Evolutionary conservation across 2,113 vertebrate genomes (phyloP).

Genomic region (Rhinogobius similis): DNA sequence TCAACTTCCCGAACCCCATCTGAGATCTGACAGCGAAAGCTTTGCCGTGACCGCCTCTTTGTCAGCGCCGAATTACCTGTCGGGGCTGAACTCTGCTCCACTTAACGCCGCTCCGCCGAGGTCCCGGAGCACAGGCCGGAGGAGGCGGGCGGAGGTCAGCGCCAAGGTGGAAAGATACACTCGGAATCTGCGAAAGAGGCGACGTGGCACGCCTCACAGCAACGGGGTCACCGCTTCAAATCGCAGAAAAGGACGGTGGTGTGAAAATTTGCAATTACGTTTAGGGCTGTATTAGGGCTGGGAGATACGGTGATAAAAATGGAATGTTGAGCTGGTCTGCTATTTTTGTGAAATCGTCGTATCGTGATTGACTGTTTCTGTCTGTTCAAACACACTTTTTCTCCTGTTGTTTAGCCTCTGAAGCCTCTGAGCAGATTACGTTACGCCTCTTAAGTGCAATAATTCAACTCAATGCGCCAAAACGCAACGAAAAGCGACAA

Average conservation of each 20-base stretch:
- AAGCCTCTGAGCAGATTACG: too few species aligned
- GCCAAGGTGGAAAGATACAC: neutral
- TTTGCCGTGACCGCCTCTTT: neutral
- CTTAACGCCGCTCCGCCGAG: neutral
- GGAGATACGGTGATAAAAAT: too few species aligned
- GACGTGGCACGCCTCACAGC: neutral
- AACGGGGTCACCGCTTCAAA: neutral
- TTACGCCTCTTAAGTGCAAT: too few species aligned
- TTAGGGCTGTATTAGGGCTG: too few species aligned
- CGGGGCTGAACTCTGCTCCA: neutral
- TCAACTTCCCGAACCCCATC: neutral
- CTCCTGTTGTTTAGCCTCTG: too few species aligned
- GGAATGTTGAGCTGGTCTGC: too few species aligned
- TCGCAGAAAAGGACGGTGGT: neutral
- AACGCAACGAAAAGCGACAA: too few species aligned
- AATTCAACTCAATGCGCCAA: too few species aligned
- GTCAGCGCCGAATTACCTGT: neutral
- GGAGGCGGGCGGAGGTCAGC: neutral
- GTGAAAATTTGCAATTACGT: neutral
- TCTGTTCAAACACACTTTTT: too few species aligned
- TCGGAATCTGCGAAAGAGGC: neutral
- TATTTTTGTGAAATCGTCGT: too few species aligned
- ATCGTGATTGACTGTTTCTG: too few species aligned
- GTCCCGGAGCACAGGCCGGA: neutral
- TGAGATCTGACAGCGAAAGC: neutral